Percentiles rank a stretch among this genome's conserved stretches.
Evolutionary conservation across 1,140 invertebrate species (phyloP).

Genomic region (Bombus soroeensis): DNA sequence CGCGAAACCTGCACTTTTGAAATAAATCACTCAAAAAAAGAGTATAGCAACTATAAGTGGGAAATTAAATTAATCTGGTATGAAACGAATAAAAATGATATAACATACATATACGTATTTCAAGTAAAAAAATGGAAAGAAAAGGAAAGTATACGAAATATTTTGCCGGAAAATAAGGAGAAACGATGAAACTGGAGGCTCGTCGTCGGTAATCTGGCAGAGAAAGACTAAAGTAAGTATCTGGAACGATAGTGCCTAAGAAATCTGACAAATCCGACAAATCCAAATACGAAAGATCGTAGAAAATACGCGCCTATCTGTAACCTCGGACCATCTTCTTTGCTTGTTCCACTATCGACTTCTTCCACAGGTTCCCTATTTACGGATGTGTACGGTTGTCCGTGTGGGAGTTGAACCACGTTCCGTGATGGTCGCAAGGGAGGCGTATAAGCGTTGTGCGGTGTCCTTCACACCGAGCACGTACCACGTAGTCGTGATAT

Average conservation of each 20-base stretch:
- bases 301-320: conserved; percentile 47
- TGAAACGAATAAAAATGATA: not conserved
- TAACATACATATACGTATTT: not conserved
- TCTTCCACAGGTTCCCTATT: not conserved
- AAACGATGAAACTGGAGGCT: not conserved
- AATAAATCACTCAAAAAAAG: not conserved
- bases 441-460: conserved; percentile 41
- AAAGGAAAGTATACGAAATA: not conserved
- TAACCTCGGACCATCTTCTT: not conserved
- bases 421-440: conserved; percentile 26
- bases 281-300: conserved; percentile 72
- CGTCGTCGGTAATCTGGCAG: not conserved
- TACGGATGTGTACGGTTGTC: too few relatives aligned
- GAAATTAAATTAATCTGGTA: not conserved
- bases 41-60: not conserved
- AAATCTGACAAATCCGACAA: conserved; percentile 77
- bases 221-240: not conserved
- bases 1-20: not conserved
- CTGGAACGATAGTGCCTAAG: conserved; percentile 55
- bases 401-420: conserved; percentile 3
- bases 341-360: not conserved
- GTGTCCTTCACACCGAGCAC: conserved; percentile 62
- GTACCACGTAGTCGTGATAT: conserved; percentile 75
- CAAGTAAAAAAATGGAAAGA: not conserved
- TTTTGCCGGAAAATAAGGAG: not conserved